Base-by-base conservation (phyloP, 2,888 invertebrate species). In the Carabus problematicus region DNA sequence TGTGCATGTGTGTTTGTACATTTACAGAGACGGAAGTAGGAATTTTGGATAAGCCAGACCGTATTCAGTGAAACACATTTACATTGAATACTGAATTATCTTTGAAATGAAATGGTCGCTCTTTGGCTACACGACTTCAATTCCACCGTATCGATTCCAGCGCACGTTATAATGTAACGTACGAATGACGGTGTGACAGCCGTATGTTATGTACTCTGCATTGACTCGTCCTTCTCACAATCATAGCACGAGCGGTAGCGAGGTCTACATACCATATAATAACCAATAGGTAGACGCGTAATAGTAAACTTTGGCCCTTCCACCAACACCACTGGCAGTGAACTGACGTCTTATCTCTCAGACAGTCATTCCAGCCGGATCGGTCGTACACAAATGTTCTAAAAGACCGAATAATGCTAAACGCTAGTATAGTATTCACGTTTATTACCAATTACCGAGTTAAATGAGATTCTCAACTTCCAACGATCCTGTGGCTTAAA, bases 51-150 rank as follows among this genome's bases (percentile, higher is more conserved):
- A 64, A 64, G 54, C 42, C 64, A 19, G 64, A 42, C 54, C 42
- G 55, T 64, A 52, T 55, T 18, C 64, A 16, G 12, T 11, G 41
- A 16, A 42, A 45, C 56, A 64, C 64, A 64, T 64, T 64, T 64
- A 64, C 64, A 64, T 64, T 64, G 56, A 64, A 64, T 45, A 64
- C 64, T 55, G 64, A 64, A 64, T 56, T 64, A 64, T 64, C 64
- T 64, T 29, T 12, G 9, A 56, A 64, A 64, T 56, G 64, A 47
- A 64, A 64, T 45, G 45, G 64, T 64, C 18, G 56, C 9, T 14
- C 8, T 14, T 3, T 12, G 14, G n/a, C 45, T 14, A 45, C 45
- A 45, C 45, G n/a, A 12, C 45, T 14, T 45, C 45, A 45, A 45
- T 45, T 7, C 45, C 45, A 45, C 2, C n/a, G 14, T 3, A 14